Conservation (phyloP, 1,140 invertebrate genomes). For the Drosophila eugracilis region DNA sequence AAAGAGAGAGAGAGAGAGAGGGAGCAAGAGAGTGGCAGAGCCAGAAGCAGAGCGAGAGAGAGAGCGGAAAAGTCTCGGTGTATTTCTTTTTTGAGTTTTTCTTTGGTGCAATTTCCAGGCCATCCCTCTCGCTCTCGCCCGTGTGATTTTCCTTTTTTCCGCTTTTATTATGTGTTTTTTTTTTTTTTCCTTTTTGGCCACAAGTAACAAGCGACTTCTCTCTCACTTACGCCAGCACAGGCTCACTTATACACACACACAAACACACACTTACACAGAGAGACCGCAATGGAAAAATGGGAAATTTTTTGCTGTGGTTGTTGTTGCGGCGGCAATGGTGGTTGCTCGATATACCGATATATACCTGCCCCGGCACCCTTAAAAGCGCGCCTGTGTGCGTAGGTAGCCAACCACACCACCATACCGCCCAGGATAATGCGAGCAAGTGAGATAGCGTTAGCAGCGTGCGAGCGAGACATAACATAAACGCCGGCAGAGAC, state of each 20-base stretch:
- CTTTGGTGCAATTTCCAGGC: constrained; percentile 45
- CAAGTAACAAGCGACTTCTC: constrained; percentile 60
- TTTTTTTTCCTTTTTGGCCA: constrained; percentile 56
- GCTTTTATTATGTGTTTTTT: constrained; percentile 16
- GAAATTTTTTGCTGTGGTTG: constrained; percentile 84
- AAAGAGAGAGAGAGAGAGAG: constrained; percentile 1
- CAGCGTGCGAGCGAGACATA: constrained; percentile 12
- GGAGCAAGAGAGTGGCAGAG: too few species aligned
- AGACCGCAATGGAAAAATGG: constrained; percentile 84
- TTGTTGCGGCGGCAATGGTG: constrained; percentile 85
- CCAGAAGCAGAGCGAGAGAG: constrained; percentile 5
- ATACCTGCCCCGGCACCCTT: constrained; percentile 35
- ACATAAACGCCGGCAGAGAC: constrained; percentile 38
- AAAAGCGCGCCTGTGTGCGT: constrained; percentile 32
- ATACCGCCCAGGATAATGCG: constrained; percentile 47
- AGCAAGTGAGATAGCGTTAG: neutral
- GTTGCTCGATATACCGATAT: constrained; percentile 73
- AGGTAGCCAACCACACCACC: constrained; percentile 75
- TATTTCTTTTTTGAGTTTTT: constrained; percentile 53
- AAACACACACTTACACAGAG: constrained; percentile 9
- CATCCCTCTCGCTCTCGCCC: constrained; percentile 35
- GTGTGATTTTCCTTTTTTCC: constrained; percentile 51
- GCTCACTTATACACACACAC: neutral
- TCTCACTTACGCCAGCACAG: constrained; percentile 11
- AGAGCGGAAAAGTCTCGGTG: constrained; percentile 11